Base-by-base conservation (phyloP, 2,797 vertebrate genomes). In the Sebastes goodei region DNA sequence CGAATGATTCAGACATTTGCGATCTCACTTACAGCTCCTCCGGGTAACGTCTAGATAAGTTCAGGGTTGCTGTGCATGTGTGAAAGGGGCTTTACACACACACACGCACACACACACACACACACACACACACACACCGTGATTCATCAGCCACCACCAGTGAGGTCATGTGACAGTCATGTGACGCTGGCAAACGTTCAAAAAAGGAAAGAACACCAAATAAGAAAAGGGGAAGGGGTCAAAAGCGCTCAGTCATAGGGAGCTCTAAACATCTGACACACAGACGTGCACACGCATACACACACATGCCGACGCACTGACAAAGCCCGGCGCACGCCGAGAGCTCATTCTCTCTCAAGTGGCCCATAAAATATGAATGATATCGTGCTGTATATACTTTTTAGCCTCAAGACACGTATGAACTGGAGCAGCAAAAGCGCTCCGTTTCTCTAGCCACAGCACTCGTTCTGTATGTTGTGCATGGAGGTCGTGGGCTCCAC, bases 311-410 rank as follows among this genome's bases (percentile, higher is more conserved):
- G 69, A 71, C 10, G n/a, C 67, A 73, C 77, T 60, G 72, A 65
- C 74, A 71, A 78, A 81, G 76, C 59, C 75, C 4, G 49, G 63
- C 14, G 38, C 73, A 20, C 12, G 56, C 71, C 59, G 80, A 77
- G 80, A 89, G 86, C 89, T 82, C 76, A 82, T 89, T 91, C 83
- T 86, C 35, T 38, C 35, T 88, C 81, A 80, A 90, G 88, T 88
- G 89, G 89, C 82, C 86, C 82, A 90, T 95, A 87, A 94, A 95
- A 94, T 93, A 95, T 94, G 90, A 92, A 95, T 90, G 87, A 89
- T 90, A 84, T 57, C 23, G 81, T 86, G 77, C 88, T 92, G 83
- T 86, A 93, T 93, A 33, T 62, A 12, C 21, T 61, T 15, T 49
- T 49, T 94, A n/a, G 89, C 94, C 90, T 32, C 6, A 88, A 91